Evolutionary conservation across 1,140 invertebrate genomes (phyloP).

Genomic region (Eciton burchellii): DNA sequence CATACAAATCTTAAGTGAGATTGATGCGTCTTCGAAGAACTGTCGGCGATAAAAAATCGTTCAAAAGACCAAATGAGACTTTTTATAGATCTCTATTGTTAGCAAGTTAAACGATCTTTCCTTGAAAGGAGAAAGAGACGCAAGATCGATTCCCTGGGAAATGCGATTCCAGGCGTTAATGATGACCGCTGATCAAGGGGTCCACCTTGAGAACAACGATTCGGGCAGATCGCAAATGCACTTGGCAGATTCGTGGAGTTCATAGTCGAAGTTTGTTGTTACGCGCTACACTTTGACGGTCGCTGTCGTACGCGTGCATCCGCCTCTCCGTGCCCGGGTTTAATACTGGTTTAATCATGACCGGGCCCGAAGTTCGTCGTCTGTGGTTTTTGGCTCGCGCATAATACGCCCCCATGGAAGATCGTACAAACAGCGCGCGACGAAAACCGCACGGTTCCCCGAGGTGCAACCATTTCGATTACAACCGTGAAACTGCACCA

Average conservation of each 20-base stretch:
- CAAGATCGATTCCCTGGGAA: background rate
- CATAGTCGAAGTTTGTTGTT: constrained; percentile 55
- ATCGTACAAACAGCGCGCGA: constrained; percentile 55
- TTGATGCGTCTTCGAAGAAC: background rate
- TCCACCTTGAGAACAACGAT: background rate
- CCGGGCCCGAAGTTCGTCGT: constrained; percentile 56
- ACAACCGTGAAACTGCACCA: constrained; percentile 54
- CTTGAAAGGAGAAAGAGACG: background rate
- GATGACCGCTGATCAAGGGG: constrained; percentile 7
- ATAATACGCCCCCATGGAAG: constrained; percentile 57
- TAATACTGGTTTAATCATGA: constrained; percentile 67
- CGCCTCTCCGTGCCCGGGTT: constrained; percentile 19
- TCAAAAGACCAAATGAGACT: too few relatives aligned
- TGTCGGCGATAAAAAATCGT: too few relatives aligned
- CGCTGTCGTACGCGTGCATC: constrained; percentile 30
- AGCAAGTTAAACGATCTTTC: too few relatives aligned
- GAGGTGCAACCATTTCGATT: constrained; percentile 64
- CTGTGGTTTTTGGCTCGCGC: constrained; percentile 62
- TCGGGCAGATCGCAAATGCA: constrained; percentile 42
- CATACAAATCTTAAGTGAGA: too few relatives aligned
- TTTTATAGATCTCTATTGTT: too few relatives aligned
- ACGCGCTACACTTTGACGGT: constrained; percentile 39
- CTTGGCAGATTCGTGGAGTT: constrained; percentile 48
- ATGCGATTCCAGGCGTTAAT: background rate
- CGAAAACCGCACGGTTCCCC: constrained; percentile 60